phyloP scores from a whole-genome alignment of 2,797 vertebrate species.

The Dryobates pubescens region DNA sequence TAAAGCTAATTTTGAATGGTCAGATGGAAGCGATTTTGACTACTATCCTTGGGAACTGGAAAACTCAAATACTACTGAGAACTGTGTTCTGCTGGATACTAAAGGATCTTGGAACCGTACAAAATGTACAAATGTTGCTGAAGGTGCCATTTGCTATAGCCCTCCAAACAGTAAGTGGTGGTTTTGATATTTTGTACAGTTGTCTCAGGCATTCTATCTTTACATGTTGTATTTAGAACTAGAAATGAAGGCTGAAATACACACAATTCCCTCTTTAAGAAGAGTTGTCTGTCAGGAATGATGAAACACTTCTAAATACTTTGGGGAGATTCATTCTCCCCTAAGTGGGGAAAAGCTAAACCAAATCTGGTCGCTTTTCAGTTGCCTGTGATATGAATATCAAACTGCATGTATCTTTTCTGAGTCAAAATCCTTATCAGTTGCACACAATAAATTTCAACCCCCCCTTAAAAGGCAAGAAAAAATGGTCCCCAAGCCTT shows the following conservation, averaged over 20 bases:
- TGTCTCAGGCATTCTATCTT: background rate
- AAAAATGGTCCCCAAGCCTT: background rate
- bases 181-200: background rate
- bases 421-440: background rate
- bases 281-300: background rate
- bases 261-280: background rate
- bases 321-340: background rate
- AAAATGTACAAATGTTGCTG: slow-evolving; percentile 75
- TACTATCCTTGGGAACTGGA: slow-evolving; percentile 75
- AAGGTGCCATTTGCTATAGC: slow-evolving; percentile 93
- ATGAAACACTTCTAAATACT: background rate
- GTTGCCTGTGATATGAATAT: background rate
- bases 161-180: slow-evolving; percentile 71
- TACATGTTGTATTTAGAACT: background rate
- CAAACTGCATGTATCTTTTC: background rate
- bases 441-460: background rate
- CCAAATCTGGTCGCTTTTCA: background rate
- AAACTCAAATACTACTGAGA: slow-evolving; percentile 60
- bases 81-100: slow-evolving; percentile 84
- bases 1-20: slow-evolving; percentile 88
- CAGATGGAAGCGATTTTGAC: slow-evolving; percentile 85
- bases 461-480: background rate
- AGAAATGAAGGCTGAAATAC: background rate
- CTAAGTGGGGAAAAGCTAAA: background rate
- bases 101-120: slow-evolving; percentile 83